Conservation (phyloP, 2,888 invertebrate species). For the Mayetiola destructor region DNA sequence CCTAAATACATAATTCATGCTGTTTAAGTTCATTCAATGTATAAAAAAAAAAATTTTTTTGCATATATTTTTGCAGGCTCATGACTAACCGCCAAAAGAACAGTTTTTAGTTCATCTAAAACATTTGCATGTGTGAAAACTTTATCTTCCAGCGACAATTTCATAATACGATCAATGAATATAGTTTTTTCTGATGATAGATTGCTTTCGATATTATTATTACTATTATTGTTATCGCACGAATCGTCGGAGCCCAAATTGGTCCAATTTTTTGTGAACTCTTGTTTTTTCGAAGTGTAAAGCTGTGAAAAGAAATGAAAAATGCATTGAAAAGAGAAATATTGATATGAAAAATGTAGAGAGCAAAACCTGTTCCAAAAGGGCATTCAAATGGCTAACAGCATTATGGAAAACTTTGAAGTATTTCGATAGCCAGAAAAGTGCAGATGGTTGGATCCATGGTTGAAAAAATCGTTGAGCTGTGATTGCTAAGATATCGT, state of each 20-base stretch:
- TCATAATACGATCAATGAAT: slow-evolving; percentile 12
- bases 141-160: slow-evolving; percentile 8
- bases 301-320: neutral
- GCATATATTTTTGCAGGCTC: neutral
- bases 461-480: slow-evolving; percentile 1
- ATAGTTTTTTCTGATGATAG: neutral
- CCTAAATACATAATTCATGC: neutral
- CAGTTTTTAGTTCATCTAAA: neutral
- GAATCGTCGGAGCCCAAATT: neutral
- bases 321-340: neutral
- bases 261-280: neutral
- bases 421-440: slow-evolving; percentile 4
- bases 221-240: neutral
- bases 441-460: neutral
- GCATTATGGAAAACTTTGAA: neutral
- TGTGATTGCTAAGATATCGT: neutral
- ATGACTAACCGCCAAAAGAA: slow-evolving; percentile 4
- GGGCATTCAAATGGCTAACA: neutral
- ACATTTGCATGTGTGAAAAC: neutral
- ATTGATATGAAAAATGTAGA: neutral
- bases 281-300: neutral
- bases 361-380: neutral
- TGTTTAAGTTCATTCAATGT: neutral
- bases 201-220: neutral
- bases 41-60: neutral